Evolutionary conservation across 2,113 vertebrate genomes (phyloP).

Genomic region (Fregetta grallaria): DNA sequence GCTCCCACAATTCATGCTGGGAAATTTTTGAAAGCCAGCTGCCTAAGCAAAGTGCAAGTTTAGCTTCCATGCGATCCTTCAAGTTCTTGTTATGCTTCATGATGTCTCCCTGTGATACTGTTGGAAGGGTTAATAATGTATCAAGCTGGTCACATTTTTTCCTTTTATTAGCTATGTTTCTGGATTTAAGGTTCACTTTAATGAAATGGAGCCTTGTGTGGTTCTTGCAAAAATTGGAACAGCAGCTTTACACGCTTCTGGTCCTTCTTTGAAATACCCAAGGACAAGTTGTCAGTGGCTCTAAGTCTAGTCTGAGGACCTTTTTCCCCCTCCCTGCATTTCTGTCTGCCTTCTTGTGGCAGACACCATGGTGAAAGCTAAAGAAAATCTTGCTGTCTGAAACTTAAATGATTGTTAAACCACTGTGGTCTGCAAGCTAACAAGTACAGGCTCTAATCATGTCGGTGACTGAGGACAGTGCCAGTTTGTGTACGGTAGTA

Average conservation of each 20-base stretch:
- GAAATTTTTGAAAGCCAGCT: background rate
- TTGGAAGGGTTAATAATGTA: background rate
- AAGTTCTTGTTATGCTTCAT: rapidly evolving
- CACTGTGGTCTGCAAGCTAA: background rate
- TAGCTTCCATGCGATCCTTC: background rate
- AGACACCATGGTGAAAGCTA: background rate
- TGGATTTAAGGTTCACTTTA: background rate
- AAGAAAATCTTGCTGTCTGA: background rate
- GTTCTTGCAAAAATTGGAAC: background rate
- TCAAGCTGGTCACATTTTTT: background rate
- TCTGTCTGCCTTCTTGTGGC: background rate
- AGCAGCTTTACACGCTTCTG: background rate
- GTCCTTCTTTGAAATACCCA: background rate
- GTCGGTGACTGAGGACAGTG: background rate
- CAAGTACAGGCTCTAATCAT: background rate
- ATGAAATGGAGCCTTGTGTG: background rate
- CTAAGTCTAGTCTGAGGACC: background rate
- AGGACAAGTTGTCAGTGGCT: background rate
- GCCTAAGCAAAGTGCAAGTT: background rate
- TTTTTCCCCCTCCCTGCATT: background rate
- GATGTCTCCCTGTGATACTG: rapidly evolving
- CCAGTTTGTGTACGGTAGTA: rapidly evolving
- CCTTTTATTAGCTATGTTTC: background rate
- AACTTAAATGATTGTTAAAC: background rate
- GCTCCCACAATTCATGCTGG: background rate